Percentiles rank a stretch among this genome's conserved stretches.
These are phyloP conservation scores for Andrena flavipes DNA, from an alignment of 2,888 invertebrate genomes.

Conservation along the genomic window DNA sequence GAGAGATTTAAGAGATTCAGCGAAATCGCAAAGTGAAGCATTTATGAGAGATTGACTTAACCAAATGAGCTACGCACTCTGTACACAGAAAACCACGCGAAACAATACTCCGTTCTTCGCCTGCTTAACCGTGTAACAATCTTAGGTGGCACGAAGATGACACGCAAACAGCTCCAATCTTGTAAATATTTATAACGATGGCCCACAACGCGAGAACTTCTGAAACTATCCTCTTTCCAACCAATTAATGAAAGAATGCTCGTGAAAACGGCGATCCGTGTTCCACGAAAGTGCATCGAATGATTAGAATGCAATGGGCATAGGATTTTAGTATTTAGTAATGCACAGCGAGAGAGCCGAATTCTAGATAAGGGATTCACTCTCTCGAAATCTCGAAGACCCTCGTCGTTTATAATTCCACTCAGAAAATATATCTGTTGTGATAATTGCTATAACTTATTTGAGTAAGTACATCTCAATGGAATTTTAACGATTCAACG, in stretches of 20 bases:
- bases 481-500: not conserved
- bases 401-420: constrained; percentile 22
- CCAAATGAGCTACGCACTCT: not conserved
- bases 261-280: not conserved
- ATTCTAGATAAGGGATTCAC: not conserved
- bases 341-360: not conserved
- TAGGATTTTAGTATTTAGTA: not conserved
- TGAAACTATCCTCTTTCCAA: not conserved
- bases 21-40: not conserved
- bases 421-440: not conserved
- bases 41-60: not conserved
- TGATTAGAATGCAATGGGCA: constrained; percentile 2
- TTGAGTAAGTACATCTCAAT: constrained; percentile 4
- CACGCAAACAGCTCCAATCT: constrained; percentile 1
- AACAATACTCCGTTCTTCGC: not conserved
- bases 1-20: not conserved
- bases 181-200: constrained; percentile 44
- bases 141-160: constrained; percentile 29
- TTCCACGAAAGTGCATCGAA: not conserved
- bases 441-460: not conserved
- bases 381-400: constrained; percentile 1
- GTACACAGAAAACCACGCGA: not conserved
- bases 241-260: not conserved
- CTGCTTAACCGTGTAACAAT: constrained; percentile 1
- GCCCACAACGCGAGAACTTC: not conserved